A percentile compares a stretch with the other conserved stretches of the same genome.
Evolutionary conservation across 1,140 invertebrate genomes (phyloP).

Genomic region (Teleopsis dalmanni): DNA sequence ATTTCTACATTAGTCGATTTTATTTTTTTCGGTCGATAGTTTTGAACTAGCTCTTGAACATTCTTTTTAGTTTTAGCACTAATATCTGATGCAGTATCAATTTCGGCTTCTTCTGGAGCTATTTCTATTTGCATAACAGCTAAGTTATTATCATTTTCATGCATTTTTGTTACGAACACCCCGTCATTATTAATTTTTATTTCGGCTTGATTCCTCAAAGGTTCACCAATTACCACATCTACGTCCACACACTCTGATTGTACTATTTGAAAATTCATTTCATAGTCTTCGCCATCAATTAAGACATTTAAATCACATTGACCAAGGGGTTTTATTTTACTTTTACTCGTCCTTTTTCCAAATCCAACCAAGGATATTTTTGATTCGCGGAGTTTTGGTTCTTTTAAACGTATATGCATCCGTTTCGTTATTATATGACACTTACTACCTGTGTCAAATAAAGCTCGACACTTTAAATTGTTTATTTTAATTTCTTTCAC

Average conservation of each 20-base stretch:
- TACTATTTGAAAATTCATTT: not conserved
- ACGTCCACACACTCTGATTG: not conserved
- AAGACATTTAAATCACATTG: not conserved
- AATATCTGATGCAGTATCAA: not conserved
- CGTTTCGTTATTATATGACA: not conserved
- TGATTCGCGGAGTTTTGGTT: not conserved
- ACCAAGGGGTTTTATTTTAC: not conserved
- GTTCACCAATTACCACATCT: not conserved
- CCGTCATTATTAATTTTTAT: too few relatives aligned
- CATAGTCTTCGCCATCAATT: slow-evolving; percentile 2
- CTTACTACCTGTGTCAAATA: not conserved
- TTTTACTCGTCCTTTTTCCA: not conserved
- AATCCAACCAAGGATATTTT: not conserved
- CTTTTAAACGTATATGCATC: not conserved
- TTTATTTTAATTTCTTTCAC: not conserved
- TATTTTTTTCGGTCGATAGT: not conserved
- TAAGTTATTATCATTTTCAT: not conserved
- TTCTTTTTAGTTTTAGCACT: not conserved
- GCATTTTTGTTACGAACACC: not conserved
- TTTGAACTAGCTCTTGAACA: not conserved
- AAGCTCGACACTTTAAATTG: not conserved
- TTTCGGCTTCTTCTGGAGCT: not conserved
- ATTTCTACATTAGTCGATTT: slow-evolving; percentile 8
- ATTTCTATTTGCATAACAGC: not conserved
- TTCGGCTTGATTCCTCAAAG: not conserved